A percentile compares a stretch with the other conserved stretches of the same genome.
Evolutionary conservation across 2,888 invertebrate genomes (phyloP).

Genomic region (Sphinx pinastri): DNA sequence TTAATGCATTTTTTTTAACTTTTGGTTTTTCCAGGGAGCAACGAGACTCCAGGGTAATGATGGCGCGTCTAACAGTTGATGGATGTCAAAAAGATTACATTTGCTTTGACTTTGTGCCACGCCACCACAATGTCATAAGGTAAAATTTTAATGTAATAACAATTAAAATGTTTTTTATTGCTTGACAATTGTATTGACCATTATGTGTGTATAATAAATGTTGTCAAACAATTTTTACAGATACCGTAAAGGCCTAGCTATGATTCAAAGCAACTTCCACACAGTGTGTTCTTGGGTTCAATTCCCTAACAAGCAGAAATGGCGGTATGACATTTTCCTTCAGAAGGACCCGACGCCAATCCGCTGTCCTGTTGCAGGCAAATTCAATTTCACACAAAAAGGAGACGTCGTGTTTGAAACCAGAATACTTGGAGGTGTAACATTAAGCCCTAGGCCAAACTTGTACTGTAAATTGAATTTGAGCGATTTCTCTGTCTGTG

Average conservation of each 20-base stretch:
- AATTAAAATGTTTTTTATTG: neutral
- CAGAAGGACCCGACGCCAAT: constrained; percentile 96
- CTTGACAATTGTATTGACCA: no score
- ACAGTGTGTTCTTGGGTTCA: constrained; percentile 98
- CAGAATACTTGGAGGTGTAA: constrained; percentile 97
- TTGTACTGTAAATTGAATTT: constrained; percentile 96
- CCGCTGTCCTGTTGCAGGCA: constrained; percentile 97
- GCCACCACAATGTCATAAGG: constrained; percentile 96
- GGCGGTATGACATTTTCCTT: constrained; percentile 94
- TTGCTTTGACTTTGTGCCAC: constrained; percentile 97
- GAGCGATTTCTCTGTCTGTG: constrained; percentile 98
- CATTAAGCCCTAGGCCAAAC: constrained; percentile 95
- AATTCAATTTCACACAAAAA: constrained; percentile 95
- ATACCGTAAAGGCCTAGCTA: constrained; percentile 93
- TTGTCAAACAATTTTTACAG: constrained; percentile 64
- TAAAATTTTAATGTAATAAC: constrained; percentile 36
- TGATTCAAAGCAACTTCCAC: constrained; percentile 94
- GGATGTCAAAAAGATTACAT: constrained; percentile 98
- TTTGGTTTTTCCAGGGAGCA: constrained; percentile 86
- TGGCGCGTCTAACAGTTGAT: constrained; percentile 98
- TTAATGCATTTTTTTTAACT: no score
- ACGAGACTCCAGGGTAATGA: constrained; percentile 95
- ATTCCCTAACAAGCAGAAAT: constrained; percentile 91
- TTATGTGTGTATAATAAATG: neutral
- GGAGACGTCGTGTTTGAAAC: constrained; percentile 97